A percentile compares a stretch with the other conserved stretches of the same genome.
phyloP scores from a whole-genome alignment of 2,797 vertebrate species.

The Vultur gryphus region DNA sequence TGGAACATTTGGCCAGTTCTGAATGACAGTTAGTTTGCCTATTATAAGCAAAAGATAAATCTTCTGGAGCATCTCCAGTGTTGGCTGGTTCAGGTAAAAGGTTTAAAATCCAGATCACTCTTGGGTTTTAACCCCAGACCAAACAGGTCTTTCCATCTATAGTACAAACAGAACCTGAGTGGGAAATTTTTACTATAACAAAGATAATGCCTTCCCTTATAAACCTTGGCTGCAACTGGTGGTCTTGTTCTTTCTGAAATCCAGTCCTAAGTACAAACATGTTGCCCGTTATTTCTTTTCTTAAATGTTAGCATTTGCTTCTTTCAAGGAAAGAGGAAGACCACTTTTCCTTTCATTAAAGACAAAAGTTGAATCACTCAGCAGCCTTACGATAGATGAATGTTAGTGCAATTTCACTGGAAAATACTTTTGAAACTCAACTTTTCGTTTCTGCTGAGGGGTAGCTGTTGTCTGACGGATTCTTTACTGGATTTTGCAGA shows the following conservation, averaged over 20 bases:
- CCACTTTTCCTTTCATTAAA: constrained; percentile 7
- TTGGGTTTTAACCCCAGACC: not conserved
- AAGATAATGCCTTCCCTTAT: not conserved
- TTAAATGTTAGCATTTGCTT: not conserved
- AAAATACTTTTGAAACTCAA: not conserved
- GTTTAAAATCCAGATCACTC: not conserved
- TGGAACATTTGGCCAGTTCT: not conserved
- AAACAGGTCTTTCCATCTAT: not conserved
- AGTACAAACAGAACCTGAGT: not conserved
- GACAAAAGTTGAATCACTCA: not conserved
- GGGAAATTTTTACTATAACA: not conserved
- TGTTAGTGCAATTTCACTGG: not conserved
- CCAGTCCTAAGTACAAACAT: not conserved
- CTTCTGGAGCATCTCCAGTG: not conserved
- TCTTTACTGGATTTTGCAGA: not conserved
- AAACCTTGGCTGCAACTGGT: not conserved
- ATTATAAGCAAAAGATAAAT: not conserved
- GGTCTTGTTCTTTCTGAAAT: not conserved
- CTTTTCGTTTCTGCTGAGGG: not conserved
- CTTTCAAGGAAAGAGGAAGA: not conserved
- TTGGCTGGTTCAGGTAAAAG: not conserved
- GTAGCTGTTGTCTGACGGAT: not conserved
- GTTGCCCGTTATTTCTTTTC: constrained; percentile 3
- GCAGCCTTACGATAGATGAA: not conserved
- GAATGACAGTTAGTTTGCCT: not conserved